A percentile compares a stretch with the other conserved stretches of the same genome.
Conservation (phyloP, 2,113 vertebrate species). For the Rhynchomys soricoides region DNA sequence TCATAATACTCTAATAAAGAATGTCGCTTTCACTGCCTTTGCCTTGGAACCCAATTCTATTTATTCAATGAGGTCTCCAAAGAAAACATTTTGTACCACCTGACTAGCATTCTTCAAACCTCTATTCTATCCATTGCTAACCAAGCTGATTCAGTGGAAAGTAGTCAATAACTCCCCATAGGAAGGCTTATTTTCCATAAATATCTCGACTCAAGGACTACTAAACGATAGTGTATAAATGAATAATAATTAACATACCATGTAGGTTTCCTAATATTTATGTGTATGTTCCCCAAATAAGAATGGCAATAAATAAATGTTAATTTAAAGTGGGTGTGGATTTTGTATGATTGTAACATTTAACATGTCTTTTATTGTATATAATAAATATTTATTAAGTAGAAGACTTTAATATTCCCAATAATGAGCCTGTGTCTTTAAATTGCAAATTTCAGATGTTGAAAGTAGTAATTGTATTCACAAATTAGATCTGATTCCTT, state of each 20-base stretch:
- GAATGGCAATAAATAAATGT: background rate
- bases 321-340: background rate
- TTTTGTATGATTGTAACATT: constrained; percentile 15
- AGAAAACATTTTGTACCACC: background rate
- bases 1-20: background rate
- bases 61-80: background rate
- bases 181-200: background rate
- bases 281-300: background rate
- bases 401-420: background rate
- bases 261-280: constrained; percentile 4
- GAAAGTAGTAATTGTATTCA: background rate
- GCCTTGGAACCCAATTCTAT: background rate
- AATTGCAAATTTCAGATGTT: background rate
- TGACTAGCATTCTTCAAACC: background rate
- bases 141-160: background rate
- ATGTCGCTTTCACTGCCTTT: background rate
- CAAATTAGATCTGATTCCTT: background rate
- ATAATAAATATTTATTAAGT: background rate
- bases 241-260: background rate
- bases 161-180: background rate
- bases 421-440: background rate
- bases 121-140: background rate
- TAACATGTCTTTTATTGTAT: background rate
- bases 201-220: background rate
- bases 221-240: background rate